These are phyloP conservation scores for Dione vanillae DNA, from an alignment of 2,888 invertebrate genomes.

Conservation along the genomic window DNA sequence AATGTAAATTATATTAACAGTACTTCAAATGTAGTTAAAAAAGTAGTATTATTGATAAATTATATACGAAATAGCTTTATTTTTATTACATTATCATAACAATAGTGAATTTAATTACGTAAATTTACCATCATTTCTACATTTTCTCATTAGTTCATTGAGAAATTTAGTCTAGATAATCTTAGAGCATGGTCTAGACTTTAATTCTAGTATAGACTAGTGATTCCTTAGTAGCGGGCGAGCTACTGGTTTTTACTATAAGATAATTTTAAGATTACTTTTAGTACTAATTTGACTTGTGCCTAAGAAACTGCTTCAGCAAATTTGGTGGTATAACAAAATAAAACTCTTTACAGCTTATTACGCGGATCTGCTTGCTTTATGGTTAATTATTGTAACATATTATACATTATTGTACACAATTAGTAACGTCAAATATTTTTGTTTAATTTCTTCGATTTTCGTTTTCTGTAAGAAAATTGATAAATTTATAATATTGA, in stretches of 20 bases:
- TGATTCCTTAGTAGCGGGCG: conserved; percentile 64
- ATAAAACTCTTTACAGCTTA: background rate
- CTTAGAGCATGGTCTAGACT: conserved; percentile 50
- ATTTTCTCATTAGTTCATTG: conserved; percentile 15
- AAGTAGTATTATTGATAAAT: too few species aligned
- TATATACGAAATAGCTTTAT: background rate
- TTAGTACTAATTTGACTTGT: background rate
- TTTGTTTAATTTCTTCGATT: too few species aligned
- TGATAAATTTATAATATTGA: too few species aligned
- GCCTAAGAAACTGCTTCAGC: conserved; percentile 13
- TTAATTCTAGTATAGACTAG: conserved; percentile 45
- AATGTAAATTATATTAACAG: too few species aligned
- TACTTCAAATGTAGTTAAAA: too few species aligned
- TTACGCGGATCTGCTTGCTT: conserved; percentile 24
- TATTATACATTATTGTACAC: background rate
- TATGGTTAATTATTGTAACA: background rate
- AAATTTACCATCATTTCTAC: conserved; percentile 24
- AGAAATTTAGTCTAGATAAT: conserved; percentile 32
- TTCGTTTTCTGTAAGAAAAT: too few species aligned
- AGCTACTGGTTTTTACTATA: conserved; percentile 57
- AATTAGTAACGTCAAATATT: too few species aligned
- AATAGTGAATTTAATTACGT: background rate
- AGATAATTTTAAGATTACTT: conserved; percentile 31
- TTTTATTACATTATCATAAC: background rate
- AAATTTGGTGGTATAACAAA: background rate